Base-by-base conservation (phyloP, 2,888 invertebrate species). In the Itoplectis maculator region DNA sequence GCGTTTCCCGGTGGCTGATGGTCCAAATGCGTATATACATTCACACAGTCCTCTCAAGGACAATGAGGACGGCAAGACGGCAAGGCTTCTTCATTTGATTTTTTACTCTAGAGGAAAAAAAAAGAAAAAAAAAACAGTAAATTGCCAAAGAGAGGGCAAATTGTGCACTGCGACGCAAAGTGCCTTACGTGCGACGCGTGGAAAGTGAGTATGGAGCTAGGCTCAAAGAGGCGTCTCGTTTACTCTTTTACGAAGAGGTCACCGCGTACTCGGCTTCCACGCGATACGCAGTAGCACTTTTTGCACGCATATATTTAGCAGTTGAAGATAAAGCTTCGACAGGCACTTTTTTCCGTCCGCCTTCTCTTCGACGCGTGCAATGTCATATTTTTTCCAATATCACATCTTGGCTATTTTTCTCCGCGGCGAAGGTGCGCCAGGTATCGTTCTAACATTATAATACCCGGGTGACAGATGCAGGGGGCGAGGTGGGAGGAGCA, bases 221-320 rank as follows among this genome's bases (percentile, higher is more conserved):
- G n/a, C 9, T 42, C 56, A 70, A 69, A 54, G 51, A 69, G 54
- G 20, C 51, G 40, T 13, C 20, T 54, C 54, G 15, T 40, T 11
- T 40, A 61, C 37, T 61, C n/a, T 56, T 56, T 45, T 42, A 7
- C 29, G 23, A 70, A 42, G 9, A n/a, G 54, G 15, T 42, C 11
- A 13, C 56, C 42, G 8, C 37, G 15, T 61, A 15, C 59, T 15
- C 15, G 11, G 9, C 37, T 61, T 37, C 35, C 1, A 37, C 15
- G 15, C 37, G 23, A 2, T 54, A 54, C 15, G 15, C 2, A 18
- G 37, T 61, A n/a, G 35, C 37, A 37, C 29, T 29, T 5, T 29
- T n/a, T 59, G 29, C 35, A 35, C 7, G 29, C 7, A 20, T 23
- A 54, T 20, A 51, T 51, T 51, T 20, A 15, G 23, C 20, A 11